phyloP scores from a whole-genome alignment of 2,888 invertebrate genomes.

The Acrobasis repandana region DNA sequence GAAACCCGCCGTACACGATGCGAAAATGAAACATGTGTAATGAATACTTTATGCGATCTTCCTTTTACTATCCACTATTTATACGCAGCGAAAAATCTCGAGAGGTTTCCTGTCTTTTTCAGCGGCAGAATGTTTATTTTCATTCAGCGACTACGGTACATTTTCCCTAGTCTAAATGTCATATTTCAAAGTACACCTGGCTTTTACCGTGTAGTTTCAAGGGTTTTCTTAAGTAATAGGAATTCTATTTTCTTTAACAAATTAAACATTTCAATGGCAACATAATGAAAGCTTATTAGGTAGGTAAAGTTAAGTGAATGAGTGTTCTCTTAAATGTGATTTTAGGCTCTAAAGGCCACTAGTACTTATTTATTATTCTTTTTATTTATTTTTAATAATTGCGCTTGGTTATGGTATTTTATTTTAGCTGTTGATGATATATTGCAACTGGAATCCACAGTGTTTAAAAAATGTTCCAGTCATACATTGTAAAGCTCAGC shows the following conservation, averaged over 20 bases:
- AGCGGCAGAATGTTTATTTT: background rate
- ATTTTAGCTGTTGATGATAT: too few relatives aligned
- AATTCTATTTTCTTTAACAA: too few relatives aligned
- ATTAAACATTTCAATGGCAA: too few relatives aligned
- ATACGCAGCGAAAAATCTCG: conserved; percentile 2
- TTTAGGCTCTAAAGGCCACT: too few relatives aligned
- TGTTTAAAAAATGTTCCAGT: background rate
- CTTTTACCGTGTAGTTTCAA: background rate
- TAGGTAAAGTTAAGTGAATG: too few relatives aligned
- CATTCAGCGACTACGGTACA: background rate
- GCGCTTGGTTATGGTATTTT: too few relatives aligned
- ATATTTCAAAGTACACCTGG: background rate
- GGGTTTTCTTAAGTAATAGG: too few relatives aligned
- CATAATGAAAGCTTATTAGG: too few relatives aligned
- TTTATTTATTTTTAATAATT: too few relatives aligned
- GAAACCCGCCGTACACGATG: background rate
- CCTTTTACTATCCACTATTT: background rate
- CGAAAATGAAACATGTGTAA: background rate
- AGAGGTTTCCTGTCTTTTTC: background rate
- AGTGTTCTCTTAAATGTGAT: too few relatives aligned
- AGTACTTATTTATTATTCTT: too few relatives aligned
- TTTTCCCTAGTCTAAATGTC: background rate
- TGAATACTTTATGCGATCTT: background rate
- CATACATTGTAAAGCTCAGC: background rate
- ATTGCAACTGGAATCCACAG: too few relatives aligned